Evolutionary conservation across 2,797 vertebrate genomes (phyloP).

Genomic region (Meriones psammophilus): DNA sequence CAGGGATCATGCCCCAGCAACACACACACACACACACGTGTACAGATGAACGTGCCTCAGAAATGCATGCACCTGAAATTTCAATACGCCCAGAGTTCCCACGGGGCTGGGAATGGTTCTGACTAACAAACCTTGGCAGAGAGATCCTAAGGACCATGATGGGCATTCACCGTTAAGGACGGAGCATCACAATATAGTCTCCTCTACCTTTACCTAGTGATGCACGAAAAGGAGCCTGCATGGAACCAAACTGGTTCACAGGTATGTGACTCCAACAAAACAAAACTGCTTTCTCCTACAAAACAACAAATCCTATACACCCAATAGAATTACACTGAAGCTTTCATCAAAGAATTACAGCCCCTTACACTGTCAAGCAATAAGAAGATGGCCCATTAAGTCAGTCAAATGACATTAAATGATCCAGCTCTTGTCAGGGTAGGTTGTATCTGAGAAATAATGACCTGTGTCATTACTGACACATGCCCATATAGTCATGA

Average conservation of each 20-base stretch:
- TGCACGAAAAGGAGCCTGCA: background rate
- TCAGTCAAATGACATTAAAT: background rate
- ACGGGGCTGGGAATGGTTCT: background rate
- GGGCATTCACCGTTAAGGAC: background rate
- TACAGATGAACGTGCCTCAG: background rate
- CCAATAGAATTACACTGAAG: background rate
- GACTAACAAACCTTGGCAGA: background rate
- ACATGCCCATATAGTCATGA: background rate
- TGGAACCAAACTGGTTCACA: background rate
- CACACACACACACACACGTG: no score
- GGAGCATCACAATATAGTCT: background rate
- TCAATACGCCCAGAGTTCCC: background rate
- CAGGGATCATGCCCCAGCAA: background rate
- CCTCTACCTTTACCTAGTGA: background rate
- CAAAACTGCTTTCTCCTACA: background rate
- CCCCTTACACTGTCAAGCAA: background rate
- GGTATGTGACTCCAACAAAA: background rate
- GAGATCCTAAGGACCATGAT: background rate
- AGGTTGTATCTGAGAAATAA: background rate
- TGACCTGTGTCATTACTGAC: background rate
- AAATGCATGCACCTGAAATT: background rate
- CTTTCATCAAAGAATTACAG: background rate
- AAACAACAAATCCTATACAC: background rate
- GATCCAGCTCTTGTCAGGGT: background rate
- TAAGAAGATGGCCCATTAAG: background rate